Base-by-base conservation (phyloP, 2,113 vertebrate species). In the Fregetta grallaria region DNA sequence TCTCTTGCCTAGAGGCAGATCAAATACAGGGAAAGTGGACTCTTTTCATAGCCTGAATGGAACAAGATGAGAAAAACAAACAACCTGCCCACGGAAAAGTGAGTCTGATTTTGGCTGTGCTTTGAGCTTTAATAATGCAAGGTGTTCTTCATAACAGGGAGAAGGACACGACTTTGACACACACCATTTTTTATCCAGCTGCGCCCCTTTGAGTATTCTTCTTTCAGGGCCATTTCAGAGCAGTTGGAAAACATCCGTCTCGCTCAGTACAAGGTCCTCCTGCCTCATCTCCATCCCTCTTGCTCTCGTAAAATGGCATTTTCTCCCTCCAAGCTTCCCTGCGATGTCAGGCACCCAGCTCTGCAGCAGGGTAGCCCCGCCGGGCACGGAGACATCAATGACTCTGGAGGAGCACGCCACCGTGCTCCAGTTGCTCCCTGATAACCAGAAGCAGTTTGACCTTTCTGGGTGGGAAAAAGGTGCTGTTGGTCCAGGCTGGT, bases 11-110 rank as follows among this genome's bases (percentile, higher is more conserved):
- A 7, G 34, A 42, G 67, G 53, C 36, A 66, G 81, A 66, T 73
- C 82, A 94, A 90, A 84, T 7, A 77, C 27, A 15, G 62, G 62
- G 45, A 29, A 86, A 93, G 61, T 0, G 1, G 45, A 5, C n/a
- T 84, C 82, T 90, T 42, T 34, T 73, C 62, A 23, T 6, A 79
- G 63, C 75, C 80, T 38, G 75, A 65, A 49, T 47, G 63, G 68
- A 80, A 59, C 56, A 27, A 90, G 93, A 66, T 76, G 91, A 87
- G 94, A 94, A 94, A 79, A 97, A 58, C 92, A 97, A 96, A 94
- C 89, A 95, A 17, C 32, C 32, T 74, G 56, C 30, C 79, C 86
- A 72, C 1, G 3, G 92, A n/a, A 34, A 87, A 70, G 73, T 21
- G 61, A 75, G 26, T 56, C 44, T 78, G 86, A 22, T 59, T 53